phyloP scores from a whole-genome alignment of 1,140 invertebrate species.

The Drosophila bocqueti region DNA sequence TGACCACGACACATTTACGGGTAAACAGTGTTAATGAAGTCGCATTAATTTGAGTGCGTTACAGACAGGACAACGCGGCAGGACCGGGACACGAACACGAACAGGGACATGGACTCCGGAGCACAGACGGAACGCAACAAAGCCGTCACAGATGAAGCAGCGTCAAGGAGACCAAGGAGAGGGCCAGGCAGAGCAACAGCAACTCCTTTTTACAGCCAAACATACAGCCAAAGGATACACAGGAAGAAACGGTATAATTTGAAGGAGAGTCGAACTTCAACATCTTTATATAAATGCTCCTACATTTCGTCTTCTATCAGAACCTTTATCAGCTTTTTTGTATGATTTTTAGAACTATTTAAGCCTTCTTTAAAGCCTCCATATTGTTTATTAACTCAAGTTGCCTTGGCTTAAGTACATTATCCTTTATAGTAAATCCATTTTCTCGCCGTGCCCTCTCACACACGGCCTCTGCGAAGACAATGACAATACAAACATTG shows the following conservation, averaged over 20 bases:
- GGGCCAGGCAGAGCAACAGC: slow-evolving; percentile 14
- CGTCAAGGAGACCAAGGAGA: slow-evolving; percentile 2
- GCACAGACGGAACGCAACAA: slow-evolving; percentile 33
- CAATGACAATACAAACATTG: slow-evolving; percentile 74
- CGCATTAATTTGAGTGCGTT: slow-evolving; percentile 82
- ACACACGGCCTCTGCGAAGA: slow-evolving; percentile 44
- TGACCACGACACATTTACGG: slow-evolving; percentile 62
- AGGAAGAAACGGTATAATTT: background rate
- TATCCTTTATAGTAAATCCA: background rate
- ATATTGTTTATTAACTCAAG: background rate
- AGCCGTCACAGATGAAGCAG: slow-evolving; percentile 36
- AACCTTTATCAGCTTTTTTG: background rate
- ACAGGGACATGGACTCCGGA: slow-evolving; percentile 5
- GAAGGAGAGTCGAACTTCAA: background rate
- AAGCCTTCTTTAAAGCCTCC: background rate
- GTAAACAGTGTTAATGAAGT: slow-evolving; percentile 83
- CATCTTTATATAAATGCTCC: background rate
- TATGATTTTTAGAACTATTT: background rate
- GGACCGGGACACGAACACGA: slow-evolving; percentile 5
- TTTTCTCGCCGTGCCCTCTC: slow-evolving; percentile 24
- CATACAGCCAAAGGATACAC: background rate
- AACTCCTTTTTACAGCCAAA: slow-evolving; percentile 29
- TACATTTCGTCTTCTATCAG: too few relatives aligned
- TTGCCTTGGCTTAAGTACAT: too few relatives aligned
- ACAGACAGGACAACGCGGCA: slow-evolving; percentile 49